A percentile compares a stretch with the other conserved stretches of the same genome.
Evolutionary conservation across 92 coral and sea anemone genomes (phyloP).

Genomic region (Chrysogorgia sp.): DNA sequence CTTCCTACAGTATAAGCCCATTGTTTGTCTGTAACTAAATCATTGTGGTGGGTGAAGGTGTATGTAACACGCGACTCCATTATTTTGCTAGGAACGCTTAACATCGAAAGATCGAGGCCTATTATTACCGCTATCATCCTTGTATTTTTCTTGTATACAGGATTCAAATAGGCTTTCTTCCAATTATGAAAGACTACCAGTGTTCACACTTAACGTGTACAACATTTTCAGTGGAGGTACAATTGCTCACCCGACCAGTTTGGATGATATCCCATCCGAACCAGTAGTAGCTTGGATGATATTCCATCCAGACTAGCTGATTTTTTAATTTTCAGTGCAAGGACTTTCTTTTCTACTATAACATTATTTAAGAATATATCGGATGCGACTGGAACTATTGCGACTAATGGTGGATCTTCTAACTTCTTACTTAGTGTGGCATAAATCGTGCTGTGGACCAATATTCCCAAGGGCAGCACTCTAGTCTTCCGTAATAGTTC

Average conservation of each 20-base stretch:
- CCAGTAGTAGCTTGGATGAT: slow-evolving; percentile 31
- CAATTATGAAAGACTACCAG: slow-evolving; percentile 10
- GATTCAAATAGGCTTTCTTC: slow-evolving; percentile 23
- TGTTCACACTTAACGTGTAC: slow-evolving; percentile 8
- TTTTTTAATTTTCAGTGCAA: slow-evolving; percentile 14
- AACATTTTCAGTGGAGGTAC: slow-evolving; percentile 23
- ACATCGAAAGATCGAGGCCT: slow-evolving; percentile 10
- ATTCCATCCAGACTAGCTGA: slow-evolving; percentile 27
- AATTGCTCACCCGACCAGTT: slow-evolving; percentile 38
- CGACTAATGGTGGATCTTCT: neutral
- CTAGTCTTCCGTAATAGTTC: slow-evolving; percentile 37
- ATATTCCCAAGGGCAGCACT: slow-evolving; percentile 55
- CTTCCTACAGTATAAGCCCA: slow-evolving; percentile 28
- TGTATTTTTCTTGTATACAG: slow-evolving; percentile 17
- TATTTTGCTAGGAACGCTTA: slow-evolving; percentile 37
- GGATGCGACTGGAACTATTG: slow-evolving; percentile 12
- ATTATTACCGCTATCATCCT: neutral
- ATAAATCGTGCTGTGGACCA: slow-evolving; percentile 57
- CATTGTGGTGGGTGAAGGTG: slow-evolving; percentile 32
- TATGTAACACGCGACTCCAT: slow-evolving; percentile 17
- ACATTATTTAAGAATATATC: slow-evolving; percentile 9
- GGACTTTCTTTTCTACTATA: neutral
- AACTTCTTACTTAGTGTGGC: slow-evolving; percentile 27
- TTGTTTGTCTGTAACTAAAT: slow-evolving; percentile 23
- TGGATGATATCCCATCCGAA: slow-evolving; percentile 29